Percentiles rank a stretch among this genome's conserved stretches.
Conservation (phyloP, 2,888 invertebrate species). For the Stenchaetothrips biformis region DNA sequence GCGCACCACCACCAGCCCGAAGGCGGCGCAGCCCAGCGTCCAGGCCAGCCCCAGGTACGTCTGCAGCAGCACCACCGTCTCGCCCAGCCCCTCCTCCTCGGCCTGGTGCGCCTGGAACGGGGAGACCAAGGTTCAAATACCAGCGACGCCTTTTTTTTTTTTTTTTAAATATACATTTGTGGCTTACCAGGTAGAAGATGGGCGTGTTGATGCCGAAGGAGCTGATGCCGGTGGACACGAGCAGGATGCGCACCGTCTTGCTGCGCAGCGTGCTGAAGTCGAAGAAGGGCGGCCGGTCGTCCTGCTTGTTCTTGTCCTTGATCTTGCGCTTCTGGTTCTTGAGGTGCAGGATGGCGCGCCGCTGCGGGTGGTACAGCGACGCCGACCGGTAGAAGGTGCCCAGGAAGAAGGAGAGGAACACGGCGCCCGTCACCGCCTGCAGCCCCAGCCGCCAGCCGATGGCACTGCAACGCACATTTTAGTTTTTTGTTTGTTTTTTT, state of each 20-base stretch:
- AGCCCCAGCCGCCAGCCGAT: constrained; percentile 69
- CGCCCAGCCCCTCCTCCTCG: constrained; percentile 66
- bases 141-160: no score
- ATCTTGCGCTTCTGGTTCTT: constrained; percentile 83
- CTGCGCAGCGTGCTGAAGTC: constrained; percentile 80
- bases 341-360: constrained; percentile 79
- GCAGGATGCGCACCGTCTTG: constrained; percentile 75
- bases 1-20: constrained; percentile 76
- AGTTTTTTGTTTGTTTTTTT: no score
- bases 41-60: constrained; percentile 76
- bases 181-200: constrained; percentile 67
- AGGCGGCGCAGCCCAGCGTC: constrained; percentile 74
- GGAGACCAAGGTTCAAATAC: no score
- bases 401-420: constrained; percentile 75
- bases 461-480: constrained; percentile 39
- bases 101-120: constrained; percentile 63
- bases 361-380: constrained; percentile 80
- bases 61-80: constrained; percentile 61
- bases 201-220: constrained; percentile 84
- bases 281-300: constrained; percentile 78
- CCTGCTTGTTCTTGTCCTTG: constrained; percentile 62
- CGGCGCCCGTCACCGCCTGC: constrained; percentile 78
- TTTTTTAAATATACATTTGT: constrained; percentile 28
- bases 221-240: constrained; percentile 71
- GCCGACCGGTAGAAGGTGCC: constrained; percentile 85